Evolutionary conservation across 1,140 invertebrate genomes (phyloP).

Genomic region (Drosophila biarmipes): DNA sequence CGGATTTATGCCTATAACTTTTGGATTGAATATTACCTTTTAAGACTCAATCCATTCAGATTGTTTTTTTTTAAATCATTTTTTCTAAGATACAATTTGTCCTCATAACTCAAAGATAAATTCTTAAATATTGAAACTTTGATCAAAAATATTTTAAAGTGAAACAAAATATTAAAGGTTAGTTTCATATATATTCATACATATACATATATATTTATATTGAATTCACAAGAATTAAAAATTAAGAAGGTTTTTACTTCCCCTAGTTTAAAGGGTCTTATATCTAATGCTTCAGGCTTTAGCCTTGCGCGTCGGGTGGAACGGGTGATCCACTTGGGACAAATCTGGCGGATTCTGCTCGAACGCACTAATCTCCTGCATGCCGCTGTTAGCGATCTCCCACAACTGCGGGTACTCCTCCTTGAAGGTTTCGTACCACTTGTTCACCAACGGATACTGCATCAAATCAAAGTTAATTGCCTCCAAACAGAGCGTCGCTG

Average conservation of each 20-base stretch:
- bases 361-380: constrained; percentile 88
- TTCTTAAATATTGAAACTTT: neutral
- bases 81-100: neutral
- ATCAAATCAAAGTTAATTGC: constrained; percentile 88
- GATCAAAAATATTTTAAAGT: neutral
- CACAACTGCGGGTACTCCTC: constrained; percentile 88
- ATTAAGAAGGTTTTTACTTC: constrained; percentile 9
- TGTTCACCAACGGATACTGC: constrained; percentile 85
- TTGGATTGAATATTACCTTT: too few relatives aligned
- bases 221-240: constrained; percentile 5
- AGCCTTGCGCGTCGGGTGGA: constrained; percentile 87
- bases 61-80: neutral
- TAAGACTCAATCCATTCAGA: too few relatives aligned
- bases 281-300: constrained; percentile 40
- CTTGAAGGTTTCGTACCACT: constrained; percentile 90
- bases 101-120: neutral
- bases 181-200: constrained; percentile 3
- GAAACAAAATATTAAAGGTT: neutral
- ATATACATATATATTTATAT: constrained; percentile 24
- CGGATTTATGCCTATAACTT: too few relatives aligned
- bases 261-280: constrained; percentile 3
- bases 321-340: constrained; percentile 88
- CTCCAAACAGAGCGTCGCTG: constrained; percentile 89
- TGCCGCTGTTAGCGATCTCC: constrained; percentile 88
- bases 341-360: constrained; percentile 89